phyloP scores from a whole-genome alignment of 2,113 vertebrate genomes.

The Tenebrosternarchus preto region DNA sequence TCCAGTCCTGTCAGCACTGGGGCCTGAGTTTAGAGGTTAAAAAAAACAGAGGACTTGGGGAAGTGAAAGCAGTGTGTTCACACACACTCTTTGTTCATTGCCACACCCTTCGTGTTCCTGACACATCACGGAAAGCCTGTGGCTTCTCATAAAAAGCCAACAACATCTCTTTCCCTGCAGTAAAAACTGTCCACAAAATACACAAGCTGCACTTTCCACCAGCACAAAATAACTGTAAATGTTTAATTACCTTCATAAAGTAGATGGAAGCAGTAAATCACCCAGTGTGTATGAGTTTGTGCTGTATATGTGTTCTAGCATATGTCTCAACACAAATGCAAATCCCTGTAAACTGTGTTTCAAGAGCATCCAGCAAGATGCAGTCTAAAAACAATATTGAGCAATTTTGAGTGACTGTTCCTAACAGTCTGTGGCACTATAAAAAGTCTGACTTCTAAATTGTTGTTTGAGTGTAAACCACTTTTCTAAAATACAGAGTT shows the following conservation, averaged over 20 bases:
- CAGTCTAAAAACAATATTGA: constrained; percentile 28
- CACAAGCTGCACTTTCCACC: constrained; percentile 70
- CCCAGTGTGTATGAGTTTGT: constrained; percentile 33
- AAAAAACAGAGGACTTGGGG: constrained; percentile 50
- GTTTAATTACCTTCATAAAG: constrained; percentile 77
- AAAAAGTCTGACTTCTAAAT: too few species aligned
- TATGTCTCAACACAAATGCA: constrained; percentile 48
- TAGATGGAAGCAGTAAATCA: constrained; percentile 68
- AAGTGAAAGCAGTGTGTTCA: constrained; percentile 52
- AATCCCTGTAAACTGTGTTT: constrained; percentile 13
- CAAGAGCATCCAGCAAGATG: background rate
- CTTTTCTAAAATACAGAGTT: too few species aligned
- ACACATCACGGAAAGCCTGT: constrained; percentile 71
- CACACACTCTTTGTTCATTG: constrained; percentile 45
- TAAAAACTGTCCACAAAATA: constrained; percentile 59
- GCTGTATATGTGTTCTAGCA: constrained; percentile 45
- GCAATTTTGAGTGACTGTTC: constrained; percentile 47
- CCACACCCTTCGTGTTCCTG: constrained; percentile 66
- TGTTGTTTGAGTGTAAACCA: too few species aligned
- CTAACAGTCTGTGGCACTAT: constrained; percentile 48
- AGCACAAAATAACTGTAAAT: constrained; percentile 67
- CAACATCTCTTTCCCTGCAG: constrained; percentile 66
- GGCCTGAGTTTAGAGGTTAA: background rate
- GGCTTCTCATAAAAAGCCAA: constrained; percentile 71
- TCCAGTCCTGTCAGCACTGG: background rate